Evolutionary conservation across 2,888 invertebrate species (phyloP), one percentile per base, ranked within the genome.

Genomic region (Torymus aiolomorphi): DNA sequence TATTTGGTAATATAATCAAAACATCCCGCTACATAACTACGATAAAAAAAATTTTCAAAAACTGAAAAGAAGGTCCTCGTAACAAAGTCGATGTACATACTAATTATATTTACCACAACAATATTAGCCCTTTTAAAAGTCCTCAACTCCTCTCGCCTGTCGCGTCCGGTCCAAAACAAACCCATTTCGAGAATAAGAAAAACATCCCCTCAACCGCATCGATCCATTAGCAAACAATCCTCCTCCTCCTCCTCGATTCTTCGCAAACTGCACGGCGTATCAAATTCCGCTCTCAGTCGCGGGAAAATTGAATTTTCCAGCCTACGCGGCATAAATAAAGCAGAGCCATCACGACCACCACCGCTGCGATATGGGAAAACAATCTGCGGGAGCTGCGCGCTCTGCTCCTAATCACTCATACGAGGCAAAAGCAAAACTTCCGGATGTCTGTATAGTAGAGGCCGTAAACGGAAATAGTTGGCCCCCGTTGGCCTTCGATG

Each of bases 401-500:
- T 16, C 24, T 8, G 11, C 8, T 57, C 52, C 14, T 52, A 62
- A 24, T 62, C 54, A 72, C 13, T 72, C 61, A 62, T 8, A 42
- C 31, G 2, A 63, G n/a, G 63, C 31, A n/a, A n/a, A 20, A 61
- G 72, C 62, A n/a, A 72, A 72, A 72, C 72, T 62, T 72, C 54
- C 72, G 52, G 12, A 13, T 61, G 5, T 12, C n/a, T n/a, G n/a
- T n/a, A n/a, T n/a, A n/a, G n/a, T n/a, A n/a, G n/a, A n/a, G 10
- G 24, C 51, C 61, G 24, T 62, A 63, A 54, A 62, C 62, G 63
- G 54, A 63, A 73, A 63, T 73, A 63, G 63, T 73, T 63, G 4
- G 3, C 16, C 18, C 16, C 5, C 10, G n/a, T 0, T 18, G 3
- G 10, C 11, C 14, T 18, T 16, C 57, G 51, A 65, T 51, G 65